Conservation (phyloP, 1,140 invertebrate genomes). For the Pseudomyrmex pallidus region DNA sequence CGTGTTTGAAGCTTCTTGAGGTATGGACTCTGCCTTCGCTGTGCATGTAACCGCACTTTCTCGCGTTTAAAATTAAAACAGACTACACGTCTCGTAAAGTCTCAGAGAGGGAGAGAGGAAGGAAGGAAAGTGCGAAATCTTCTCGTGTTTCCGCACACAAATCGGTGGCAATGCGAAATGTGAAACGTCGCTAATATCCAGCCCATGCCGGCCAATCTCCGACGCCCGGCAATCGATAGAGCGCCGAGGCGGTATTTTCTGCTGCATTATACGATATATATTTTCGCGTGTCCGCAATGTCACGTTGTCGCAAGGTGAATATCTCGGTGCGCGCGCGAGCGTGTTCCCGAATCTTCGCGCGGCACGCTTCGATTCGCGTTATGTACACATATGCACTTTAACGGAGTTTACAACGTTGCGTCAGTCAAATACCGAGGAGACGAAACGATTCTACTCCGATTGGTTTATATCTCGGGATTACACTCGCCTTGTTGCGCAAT, state of each 20-base stretch:
- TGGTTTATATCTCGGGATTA: too few relatives aligned
- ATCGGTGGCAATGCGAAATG: neutral
- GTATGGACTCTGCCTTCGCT: neutral
- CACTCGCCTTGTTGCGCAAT: too few relatives aligned
- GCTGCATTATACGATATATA: slow-evolving; percentile 25
- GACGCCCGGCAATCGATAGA: neutral
- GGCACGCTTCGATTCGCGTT: neutral
- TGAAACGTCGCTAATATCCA: neutral
- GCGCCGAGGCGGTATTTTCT: neutral
- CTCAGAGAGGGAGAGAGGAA: too few relatives aligned
- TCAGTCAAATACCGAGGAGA: neutral
- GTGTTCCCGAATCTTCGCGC: neutral
- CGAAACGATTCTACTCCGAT: too few relatives aligned
- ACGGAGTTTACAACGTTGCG: neutral
- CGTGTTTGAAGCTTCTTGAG: too few relatives aligned
- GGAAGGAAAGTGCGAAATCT: neutral
- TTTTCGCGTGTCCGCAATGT: slow-evolving; percentile 4
- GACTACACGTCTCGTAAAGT: too few relatives aligned
- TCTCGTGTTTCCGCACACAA: neutral
- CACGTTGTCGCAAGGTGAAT: neutral
- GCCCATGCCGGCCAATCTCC: neutral
- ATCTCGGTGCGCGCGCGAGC: too few relatives aligned
- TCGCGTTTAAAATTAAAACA: neutral
- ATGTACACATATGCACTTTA: too few relatives aligned
- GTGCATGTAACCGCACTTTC: neutral